These are phyloP conservation scores for Microtus oregoni DNA, from an alignment of 2,113 vertebrate species.

Conservation along the genomic window DNA sequence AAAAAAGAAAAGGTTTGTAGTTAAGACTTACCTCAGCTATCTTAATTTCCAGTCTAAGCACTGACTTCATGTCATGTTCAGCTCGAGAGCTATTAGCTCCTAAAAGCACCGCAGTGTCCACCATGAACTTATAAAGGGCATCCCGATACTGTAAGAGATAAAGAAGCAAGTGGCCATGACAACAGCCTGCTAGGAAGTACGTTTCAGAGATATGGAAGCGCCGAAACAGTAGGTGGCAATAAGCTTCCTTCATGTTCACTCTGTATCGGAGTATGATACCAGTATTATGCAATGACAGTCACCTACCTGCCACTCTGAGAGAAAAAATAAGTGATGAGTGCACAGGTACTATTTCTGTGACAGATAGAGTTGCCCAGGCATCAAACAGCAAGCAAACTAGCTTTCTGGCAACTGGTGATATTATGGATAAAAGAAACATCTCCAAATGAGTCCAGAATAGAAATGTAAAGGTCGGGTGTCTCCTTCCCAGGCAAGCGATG, in stretches of 20 bases:
- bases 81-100: conserved; percentile 93
- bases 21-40: conserved; percentile 93
- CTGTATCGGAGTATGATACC: background rate
- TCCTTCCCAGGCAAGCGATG: conserved; percentile 57
- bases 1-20: conserved; percentile 19
- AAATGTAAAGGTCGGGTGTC: conserved; percentile 58
- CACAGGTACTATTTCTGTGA: conserved; percentile 32
- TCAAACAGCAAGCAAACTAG: conserved; percentile 53
- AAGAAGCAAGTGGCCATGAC: conserved; percentile 65
- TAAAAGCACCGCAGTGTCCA: conserved; percentile 95
- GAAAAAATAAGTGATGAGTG: conserved; percentile 38
- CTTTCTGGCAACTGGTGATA: conserved; percentile 19
- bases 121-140: conserved; percentile 95
- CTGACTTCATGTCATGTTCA: conserved; percentile 93
- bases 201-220: background rate
- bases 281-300: conserved; percentile 15
- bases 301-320: background rate
- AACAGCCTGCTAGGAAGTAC: conserved; percentile 33
- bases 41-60: conserved; percentile 94
- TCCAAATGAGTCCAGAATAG: conserved; percentile 55
- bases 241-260: conserved; percentile 22
- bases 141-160: conserved; percentile 90
- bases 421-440: conserved; percentile 39
- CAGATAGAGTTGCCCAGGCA: conserved; percentile 26
- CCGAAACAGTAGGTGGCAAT: background rate